Evolutionary conservation across 2,113 vertebrate species (phyloP).

Genomic region (Thunnus thynnus): DNA sequence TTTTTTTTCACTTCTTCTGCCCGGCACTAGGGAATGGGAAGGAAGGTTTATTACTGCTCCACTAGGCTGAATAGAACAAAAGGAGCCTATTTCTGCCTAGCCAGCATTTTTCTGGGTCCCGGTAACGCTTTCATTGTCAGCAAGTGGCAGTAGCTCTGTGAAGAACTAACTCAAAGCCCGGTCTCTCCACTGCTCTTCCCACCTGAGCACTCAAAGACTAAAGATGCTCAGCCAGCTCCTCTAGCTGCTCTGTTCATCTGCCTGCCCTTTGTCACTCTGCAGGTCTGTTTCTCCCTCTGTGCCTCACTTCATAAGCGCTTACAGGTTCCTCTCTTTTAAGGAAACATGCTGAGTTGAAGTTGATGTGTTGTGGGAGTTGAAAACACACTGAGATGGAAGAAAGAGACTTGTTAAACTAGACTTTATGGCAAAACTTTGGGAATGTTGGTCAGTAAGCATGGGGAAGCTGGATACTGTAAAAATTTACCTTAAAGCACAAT

Average conservation of each 20-base stretch:
- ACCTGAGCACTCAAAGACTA: constrained; percentile 53
- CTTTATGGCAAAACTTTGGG: constrained; percentile 22
- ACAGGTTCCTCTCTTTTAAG: constrained; percentile 32
- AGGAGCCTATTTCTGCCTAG: constrained; percentile 59
- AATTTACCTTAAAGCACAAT: background rate
- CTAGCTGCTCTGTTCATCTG: constrained; percentile 52
- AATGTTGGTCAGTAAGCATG: background rate
- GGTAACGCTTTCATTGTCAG: constrained; percentile 68
- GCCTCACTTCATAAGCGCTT: constrained; percentile 23
- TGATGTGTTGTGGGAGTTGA: background rate
- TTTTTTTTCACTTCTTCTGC: constrained; percentile 31
- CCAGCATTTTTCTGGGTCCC: constrained; percentile 70
- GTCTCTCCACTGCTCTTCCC: constrained; percentile 42
- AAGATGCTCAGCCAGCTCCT: constrained; percentile 43
- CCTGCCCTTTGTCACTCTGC: constrained; percentile 43
- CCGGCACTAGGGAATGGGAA: constrained; percentile 37
- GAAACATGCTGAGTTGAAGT: constrained; percentile 40
- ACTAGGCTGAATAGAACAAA: constrained; percentile 73
- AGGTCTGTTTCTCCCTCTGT: constrained; percentile 25
- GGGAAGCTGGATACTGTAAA: background rate
- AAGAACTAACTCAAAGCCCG: constrained; percentile 70
- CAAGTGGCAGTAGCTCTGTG: constrained; percentile 58
- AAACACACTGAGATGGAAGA: background rate
- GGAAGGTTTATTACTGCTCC: constrained; percentile 66
- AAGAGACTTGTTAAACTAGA: background rate